These are phyloP conservation scores for Crypturellus tataupa DNA, from an alignment of 2,797 vertebrate species.

Conservation along the genomic window DNA sequence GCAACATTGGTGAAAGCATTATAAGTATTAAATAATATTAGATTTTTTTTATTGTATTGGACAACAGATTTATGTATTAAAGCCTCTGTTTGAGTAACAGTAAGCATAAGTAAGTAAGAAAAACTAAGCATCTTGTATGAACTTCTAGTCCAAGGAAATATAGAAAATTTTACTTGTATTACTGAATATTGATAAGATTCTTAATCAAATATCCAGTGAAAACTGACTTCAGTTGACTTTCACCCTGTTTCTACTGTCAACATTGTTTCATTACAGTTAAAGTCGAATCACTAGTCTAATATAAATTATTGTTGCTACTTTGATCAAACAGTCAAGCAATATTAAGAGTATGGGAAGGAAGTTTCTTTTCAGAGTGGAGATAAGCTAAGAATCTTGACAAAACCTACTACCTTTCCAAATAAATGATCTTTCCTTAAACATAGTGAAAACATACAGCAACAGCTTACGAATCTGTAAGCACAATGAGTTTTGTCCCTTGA, in stretches of 20 bases:
- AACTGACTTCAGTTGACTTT: not conserved
- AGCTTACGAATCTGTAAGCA: not conserved
- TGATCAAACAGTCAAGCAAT: not conserved
- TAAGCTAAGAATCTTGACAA: not conserved
- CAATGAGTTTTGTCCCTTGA: not conserved
- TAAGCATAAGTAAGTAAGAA: not conserved
- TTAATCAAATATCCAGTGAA: not conserved
- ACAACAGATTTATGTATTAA: not conserved
- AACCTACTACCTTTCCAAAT: too few relatives aligned
- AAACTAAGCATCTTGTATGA: not conserved
- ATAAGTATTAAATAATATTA: not conserved
- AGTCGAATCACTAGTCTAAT: not conserved
- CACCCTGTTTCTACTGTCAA: not conserved
- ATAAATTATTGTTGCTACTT: not conserved
- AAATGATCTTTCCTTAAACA: not conserved
- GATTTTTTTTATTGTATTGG: not conserved
- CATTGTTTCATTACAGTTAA: not conserved
- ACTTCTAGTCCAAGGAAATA: not conserved
- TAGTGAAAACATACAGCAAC: not conserved
- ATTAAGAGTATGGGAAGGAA: not conserved
- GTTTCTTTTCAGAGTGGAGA: not conserved
- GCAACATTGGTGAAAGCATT: not conserved
- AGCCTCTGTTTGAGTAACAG: not conserved
- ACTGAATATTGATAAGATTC: not conserved
- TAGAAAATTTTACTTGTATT: not conserved